Evolutionary conservation across 2,113 vertebrate genomes (phyloP).

Genomic region (Piaya cayana): DNA sequence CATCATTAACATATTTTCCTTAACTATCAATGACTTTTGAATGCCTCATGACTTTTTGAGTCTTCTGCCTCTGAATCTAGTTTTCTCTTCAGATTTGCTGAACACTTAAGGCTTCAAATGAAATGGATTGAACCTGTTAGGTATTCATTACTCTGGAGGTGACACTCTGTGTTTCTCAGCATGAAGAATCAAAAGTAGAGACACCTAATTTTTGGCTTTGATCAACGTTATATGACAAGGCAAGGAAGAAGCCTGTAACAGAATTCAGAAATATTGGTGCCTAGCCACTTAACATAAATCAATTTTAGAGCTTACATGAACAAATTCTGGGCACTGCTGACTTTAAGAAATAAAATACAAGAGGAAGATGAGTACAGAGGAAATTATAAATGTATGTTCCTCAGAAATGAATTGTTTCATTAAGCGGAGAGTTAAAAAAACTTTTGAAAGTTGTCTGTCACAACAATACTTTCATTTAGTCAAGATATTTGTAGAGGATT

Average conservation of each 20-base stretch:
- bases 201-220: constrained; percentile 18
- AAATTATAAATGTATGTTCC: not conserved
- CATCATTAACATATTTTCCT: not conserved
- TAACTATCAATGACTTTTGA: not conserved
- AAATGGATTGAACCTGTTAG: not conserved
- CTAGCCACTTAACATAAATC: not conserved
- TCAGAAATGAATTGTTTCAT: not conserved
- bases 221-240: constrained; percentile 2
- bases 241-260: not conserved
- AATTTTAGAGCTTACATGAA: not conserved
- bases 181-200: not conserved
- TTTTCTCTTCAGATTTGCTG: constrained; percentile 5
- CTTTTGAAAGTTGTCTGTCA: not conserved
- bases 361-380: not conserved
- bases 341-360: not conserved
- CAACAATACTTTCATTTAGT: not conserved
- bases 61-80: not conserved
- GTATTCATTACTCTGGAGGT: constrained; percentile 13
- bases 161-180: not conserved
- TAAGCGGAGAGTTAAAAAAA: not conserved
- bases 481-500: not conserved
- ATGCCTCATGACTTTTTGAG: not conserved
- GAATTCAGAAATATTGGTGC: not conserved
- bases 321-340: not conserved
- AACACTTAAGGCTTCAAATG: not conserved